Evolutionary conservation across 2,888 invertebrate genomes (phyloP), one percentile per base, ranked within the genome.

Genomic region (Plagodis dolabraria): DNA sequence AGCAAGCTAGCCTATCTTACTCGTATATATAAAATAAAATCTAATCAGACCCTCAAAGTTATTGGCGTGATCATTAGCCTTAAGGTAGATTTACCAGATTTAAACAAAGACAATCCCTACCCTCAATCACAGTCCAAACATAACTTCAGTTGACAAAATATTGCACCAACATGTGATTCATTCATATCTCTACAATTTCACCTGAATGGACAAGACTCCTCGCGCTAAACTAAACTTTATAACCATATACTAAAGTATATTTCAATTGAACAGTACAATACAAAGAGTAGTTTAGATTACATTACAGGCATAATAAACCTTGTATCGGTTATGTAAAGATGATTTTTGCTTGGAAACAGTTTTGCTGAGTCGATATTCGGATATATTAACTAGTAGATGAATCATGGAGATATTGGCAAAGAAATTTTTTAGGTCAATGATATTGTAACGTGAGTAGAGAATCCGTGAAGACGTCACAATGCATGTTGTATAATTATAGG

Each of bases 141-240:
- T 22, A 33, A 49, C 61, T 58, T 54, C 50, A 64, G 53, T 67
- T 60, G 63, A 59, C 62, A 61, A 70, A 70, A 76, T 68, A 70
- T 75, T 56, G 48, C 69, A 63, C 62, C 55, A 65, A 70, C 55
- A 60, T 63, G 75, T 85, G 85, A 85, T 77, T 87, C 85, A 87
- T 84, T 82, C 78, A 83, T 78, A 80, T 83, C 78, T 73, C 70
- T 48, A 52, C 35, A 35, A 55, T 69, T 70, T 70, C 64, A 57
- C 53, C 69, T 80, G 74, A 80, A 79, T 76, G 76, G 57, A 59
- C 36, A 43, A 12, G 51, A 34, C 35, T 36, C 10, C 33, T 45
- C n/a, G 10, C 36, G 9, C 36, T 43, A 60, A 53, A 56, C 33
- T 49, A 6, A 38, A 53, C 61, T 49, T 9, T 57, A 53, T 57